These are phyloP conservation scores for Saccostrea cuccullata DNA, from an alignment of 1,140 invertebrate genomes.

Conservation along the genomic window DNA sequence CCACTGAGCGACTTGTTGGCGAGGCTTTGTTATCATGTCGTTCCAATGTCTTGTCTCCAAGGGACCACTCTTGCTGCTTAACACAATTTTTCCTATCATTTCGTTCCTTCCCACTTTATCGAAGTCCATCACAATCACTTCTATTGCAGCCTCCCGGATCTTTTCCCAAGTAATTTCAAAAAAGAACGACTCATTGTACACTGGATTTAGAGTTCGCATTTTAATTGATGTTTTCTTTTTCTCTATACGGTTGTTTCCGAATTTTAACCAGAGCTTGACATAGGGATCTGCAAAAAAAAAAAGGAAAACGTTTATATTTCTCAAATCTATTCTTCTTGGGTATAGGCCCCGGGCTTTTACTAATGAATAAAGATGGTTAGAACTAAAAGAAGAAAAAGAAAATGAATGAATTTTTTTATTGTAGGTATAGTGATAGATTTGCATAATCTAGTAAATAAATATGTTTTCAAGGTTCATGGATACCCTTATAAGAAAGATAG, in stretches of 20 bases:
- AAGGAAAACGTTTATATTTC: too few relatives aligned
- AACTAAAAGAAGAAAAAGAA: too few relatives aligned
- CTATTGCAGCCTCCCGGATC: constrained; percentile 89
- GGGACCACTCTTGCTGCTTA: constrained; percentile 88
- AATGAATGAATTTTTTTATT: too few relatives aligned
- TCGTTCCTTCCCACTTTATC: constrained; percentile 94
- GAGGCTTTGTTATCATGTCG: constrained; percentile 91
- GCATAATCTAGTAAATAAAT: too few relatives aligned
- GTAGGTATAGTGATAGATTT: too few relatives aligned
- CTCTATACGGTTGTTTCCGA: constrained; percentile 81
- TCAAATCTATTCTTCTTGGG: too few relatives aligned
- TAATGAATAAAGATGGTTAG: too few relatives aligned
- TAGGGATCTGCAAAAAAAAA: too few relatives aligned
- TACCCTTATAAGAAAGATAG: too few relatives aligned
- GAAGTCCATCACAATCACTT: constrained; percentile 94
- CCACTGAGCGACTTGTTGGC: constrained; percentile 91
- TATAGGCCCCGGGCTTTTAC: too few relatives aligned
- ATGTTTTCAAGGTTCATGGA: too few relatives aligned
- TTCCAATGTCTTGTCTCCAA: constrained; percentile 93
- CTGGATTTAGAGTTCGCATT: constrained; percentile 81
- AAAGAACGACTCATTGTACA: constrained; percentile 83
- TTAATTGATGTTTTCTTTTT: constrained; percentile 83
- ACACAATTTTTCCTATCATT: constrained; percentile 90
- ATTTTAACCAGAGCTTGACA: constrained; percentile 82
- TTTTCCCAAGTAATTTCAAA: constrained; percentile 84